Base-by-base conservation (phyloP, 2,797 vertebrate species). In the Antrozous pallidus region DNA sequence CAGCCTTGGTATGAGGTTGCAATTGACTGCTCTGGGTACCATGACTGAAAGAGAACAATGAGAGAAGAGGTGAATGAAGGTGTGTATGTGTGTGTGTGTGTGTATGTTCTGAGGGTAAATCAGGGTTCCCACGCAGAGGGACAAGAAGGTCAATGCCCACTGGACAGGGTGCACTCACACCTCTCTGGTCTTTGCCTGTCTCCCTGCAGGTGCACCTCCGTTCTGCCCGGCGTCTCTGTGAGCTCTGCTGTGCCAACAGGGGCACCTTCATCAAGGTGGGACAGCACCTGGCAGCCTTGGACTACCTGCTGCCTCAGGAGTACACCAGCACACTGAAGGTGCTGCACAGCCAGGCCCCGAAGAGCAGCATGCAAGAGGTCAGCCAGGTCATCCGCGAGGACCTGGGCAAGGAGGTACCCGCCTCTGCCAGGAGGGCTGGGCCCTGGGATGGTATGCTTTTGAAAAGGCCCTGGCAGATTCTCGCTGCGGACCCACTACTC, bases 261-360 rank as follows among this genome's bases (percentile, higher is more conserved):
- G 99, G 99, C 61, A 99, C 99, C 8, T 99, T 99, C 98, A 99
- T 99, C 98, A 99, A 99, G 98, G 99, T 99, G 96, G 99, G 99
- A 7, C 99, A 99, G 97, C 99, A 99, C 97, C 98, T 99, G 17
- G 99, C 99, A 3, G 99, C 99, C 0, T 98, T 99, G 91, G 99
- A 99, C 95, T 99, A 99, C 97, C 98, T 99, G 91, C 98, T 99
- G 82, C 99, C 99, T 0, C 98, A 99, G 89, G 99, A 99, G 97
- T 99, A 99, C 97, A 99, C 99, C 9, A 98, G 98, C 97, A 99
- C 99, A 0, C 98, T 99, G 95, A 99, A 99, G 97, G 98, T 99
- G 75, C 98, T 99, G 6, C 99, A 99, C 96, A 99, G 99, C 98
- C 98, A 97, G 71, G 99, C 99, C 8, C 99, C 99, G 0, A 98